Evolutionary conservation across 2,113 vertebrate genomes (phyloP), one percentile per base, ranked within the genome.

Genomic region (Gadus chalcogrammus): DNA sequence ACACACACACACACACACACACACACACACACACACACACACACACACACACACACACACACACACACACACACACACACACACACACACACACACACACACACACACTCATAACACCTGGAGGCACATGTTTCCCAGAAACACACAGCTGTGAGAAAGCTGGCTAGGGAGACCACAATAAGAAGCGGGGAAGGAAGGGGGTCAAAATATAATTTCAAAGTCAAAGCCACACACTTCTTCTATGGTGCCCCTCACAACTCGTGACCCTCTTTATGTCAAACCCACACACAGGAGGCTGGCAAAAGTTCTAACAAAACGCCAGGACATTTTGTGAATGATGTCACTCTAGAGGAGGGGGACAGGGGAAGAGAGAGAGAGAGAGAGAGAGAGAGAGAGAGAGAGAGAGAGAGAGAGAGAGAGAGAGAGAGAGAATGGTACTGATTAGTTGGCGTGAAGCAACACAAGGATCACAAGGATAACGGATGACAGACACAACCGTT

Each of bases 21-120:
- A n/a, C n/a, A n/a, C n/a, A n/a, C n/a, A n/a, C n/a, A n/a, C n/a
- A n/a, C n/a, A n/a, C n/a, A n/a, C n/a, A 72, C 38, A 65, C 24
- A 52, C 35, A 24, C 53, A 52, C 61, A 20, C 77, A 65, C 69
- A 68, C 35, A 65, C 52, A 22, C 62, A 65, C n/a, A 65, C 24
- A 18, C 18, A 78, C 64, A 76, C 74, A 72, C 42, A 13, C 42
- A 48, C 42, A 48, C 42, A 48, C 42, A 48, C 42, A 48, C 7
- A 13, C 4, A 11, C n/a, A n/a, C n/a, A n/a, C n/a, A n/a, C n/a
- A n/a, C n/a, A n/a, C n/a, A n/a, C n/a, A n/a, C n/a, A n/a, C n/a
- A n/a, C n/a, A n/a, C n/a, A n/a, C n/a, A 55, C 68, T 48, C 42
- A 48, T 48, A 48, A 48, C 42, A 48, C 42, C 42, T 8, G 42